Base-by-base conservation (phyloP, 1,140 invertebrate species). In the Trigoniulus corallinus region DNA sequence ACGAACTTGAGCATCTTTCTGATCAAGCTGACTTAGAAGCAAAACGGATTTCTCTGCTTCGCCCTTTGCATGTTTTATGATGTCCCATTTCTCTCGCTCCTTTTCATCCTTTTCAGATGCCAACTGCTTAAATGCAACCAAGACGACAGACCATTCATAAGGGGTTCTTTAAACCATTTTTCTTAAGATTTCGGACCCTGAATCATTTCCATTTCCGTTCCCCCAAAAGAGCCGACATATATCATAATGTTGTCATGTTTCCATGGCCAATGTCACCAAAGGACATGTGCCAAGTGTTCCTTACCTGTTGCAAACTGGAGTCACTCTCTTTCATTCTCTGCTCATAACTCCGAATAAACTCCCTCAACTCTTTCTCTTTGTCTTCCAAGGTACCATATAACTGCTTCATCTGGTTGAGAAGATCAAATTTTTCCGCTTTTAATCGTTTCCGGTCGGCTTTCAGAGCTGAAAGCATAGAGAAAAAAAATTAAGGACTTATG, bases 311-410 rank as follows among this genome's bases (percentile, higher is more conserved):
- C 40, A 82, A 70, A 48, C 72, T 78, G 47, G 77, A 74, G 61
- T 84, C 80, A 64, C 74, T 81, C 61, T 85, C 81, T 58, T 78
- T 72, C 72, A 84, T 80, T 62, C 78, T 72, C 74, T 89, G 85
- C 70, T 93, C 88, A 65, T 88, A 95, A 69, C 86, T 92, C 52
- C 87, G 74, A 60, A 95, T 93, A 61, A 95, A 95, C 66, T 93
- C 88, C 53, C 88, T 72, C 15, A 94, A 70, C 67, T 93, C 88
- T 54, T 84, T 81, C 63, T 94, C 88, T 69, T 94, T 93, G 60
- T 93, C 88, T 66, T 94, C 88, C 47, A 95, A 71, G 15, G 88
- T 92, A 51, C 80, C 80, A 63, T 93, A 95, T 13, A 95, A 74
- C 59, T 92, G 87, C 67, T 92, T 93, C 80, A 93, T 92, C 70